phyloP scores from a whole-genome alignment of 2,113 vertebrate genomes.

The Paracanthobrama guichenoti region DNA sequence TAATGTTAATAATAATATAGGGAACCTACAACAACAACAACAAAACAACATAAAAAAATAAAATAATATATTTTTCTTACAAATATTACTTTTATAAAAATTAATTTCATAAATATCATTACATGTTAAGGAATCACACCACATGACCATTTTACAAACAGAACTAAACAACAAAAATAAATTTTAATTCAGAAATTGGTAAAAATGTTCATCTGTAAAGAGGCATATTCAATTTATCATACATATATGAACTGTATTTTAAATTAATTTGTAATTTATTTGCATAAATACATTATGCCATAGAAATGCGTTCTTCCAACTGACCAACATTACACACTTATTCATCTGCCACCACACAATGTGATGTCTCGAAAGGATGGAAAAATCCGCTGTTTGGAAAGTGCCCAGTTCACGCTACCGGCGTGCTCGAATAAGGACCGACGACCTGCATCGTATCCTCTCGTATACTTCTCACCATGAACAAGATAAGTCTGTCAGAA shows the following conservation, averaged over 20 bases:
- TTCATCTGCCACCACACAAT: neutral
- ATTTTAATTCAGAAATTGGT: no score
- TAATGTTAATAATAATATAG: no score
- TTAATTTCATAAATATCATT: neutral
- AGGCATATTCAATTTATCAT: neutral
- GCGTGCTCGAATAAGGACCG: conserved; percentile 18
- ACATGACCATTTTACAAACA: neutral
- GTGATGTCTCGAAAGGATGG: conserved; percentile 15
- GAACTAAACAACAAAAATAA: neutral
- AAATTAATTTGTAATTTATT: neutral
- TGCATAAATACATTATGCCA: neutral
- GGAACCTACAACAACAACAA: no score
- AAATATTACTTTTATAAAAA: neutral
- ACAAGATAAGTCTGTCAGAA: conserved; percentile 55
- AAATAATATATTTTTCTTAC: no score
- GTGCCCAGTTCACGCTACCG: conserved; percentile 36
- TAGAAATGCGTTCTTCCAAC: neutral
- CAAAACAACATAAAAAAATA: no score
- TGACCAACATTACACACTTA: neutral
- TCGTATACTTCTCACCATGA: conserved; percentile 34
- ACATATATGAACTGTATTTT: neutral
- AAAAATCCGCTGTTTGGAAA: conserved; percentile 24
- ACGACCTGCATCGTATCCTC: conserved; percentile 28
- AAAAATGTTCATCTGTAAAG: neutral
- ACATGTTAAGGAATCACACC: neutral